Evolutionary conservation across 2,797 vertebrate genomes (phyloP), one percentile per base, ranked within the genome.

Genomic region (Xerus rutilus): DNA sequence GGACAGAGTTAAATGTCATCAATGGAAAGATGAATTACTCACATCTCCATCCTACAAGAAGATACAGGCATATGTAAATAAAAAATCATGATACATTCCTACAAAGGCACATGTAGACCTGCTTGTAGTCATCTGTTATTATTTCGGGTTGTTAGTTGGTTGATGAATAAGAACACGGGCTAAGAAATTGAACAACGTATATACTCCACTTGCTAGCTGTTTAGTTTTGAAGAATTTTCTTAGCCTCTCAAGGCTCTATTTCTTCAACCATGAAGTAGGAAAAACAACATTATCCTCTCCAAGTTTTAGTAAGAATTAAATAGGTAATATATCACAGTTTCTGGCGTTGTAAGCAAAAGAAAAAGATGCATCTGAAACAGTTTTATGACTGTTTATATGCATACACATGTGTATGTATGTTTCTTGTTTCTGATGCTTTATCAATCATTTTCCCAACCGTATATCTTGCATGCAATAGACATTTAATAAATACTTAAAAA

Each of bases 401-500:
- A 4, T 39, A 23, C 28, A 14, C 10, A 77, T 23, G 2, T 28
- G 13, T 32, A 47, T 85, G 6, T 28, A 28, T 43, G 32, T 49
- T 57, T 47, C 59, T 70, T 64, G 9, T 5, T 4, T 89, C 20
- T 90, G 7, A 83, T 49, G 54, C 2, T 13, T 78, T 91, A 69
- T 43, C 28, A 82, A 57, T 49, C 30, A 70, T 23, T 94, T 87
- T 77, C 10, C 12, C 1, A 67, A 86, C 11, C 4, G 28, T n/a
- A 0, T 20, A 45, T 65, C 64, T 52, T 86, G 8, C 9, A 92
- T 30, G 12, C 28, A 28, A 12, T 39, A 59, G 32, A 69, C 32
- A 72, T 25, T 57, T 76, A 76, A 72, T 89, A 87, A 35, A 20
- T 64, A 89, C 32, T 84, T 77, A 21, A 14, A 85, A 94, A 89